Evolutionary conservation across 2,113 vertebrate species (phyloP), one percentile per base, ranked within the genome.

Genomic region (Gymnobelideus leadbeateri): DNA sequence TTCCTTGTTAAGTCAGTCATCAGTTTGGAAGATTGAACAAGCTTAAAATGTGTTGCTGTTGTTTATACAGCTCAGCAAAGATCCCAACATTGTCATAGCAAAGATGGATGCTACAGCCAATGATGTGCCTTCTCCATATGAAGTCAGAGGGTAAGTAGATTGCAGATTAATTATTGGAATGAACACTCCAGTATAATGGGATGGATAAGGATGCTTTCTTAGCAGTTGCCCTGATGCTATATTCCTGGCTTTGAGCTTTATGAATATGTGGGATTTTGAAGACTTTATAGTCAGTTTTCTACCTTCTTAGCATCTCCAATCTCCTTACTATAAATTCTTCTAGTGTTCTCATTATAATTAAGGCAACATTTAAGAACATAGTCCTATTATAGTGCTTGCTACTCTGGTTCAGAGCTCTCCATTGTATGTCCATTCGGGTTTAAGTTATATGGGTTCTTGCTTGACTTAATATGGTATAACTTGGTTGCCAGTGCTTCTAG

Each of bases 91-190:
- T 3, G 50, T 99, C 95, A 99, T 99, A 96, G 99, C 99, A 97
- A 99, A 99, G 98, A 99, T 99, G 99, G 99, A 99, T 3, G 99
- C 99, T 92, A 99, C 99, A 96, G 99, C 99, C 97, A 99, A 99
- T 89, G 99, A 99, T 94, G 99, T 99, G 97, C 99, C 99, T 97
- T 99, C 99, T 95, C 99, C 99, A 0, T 99, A 99, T 96, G 99
- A 99, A 99, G 99, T 99, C 98, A 99, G 99, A 98, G 99, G 99
- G 99, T 99, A 98, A 98, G 99, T 91, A 57, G 14, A 92, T 94
- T 52, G 92, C 93, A 95, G 90, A 52, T 89, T 94, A 93, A 92
- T 50, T 43, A 84, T 84, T 84, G n/a, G 68, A 84, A 43, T 84
- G 84, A 90, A 61, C 25, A 43, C 21, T 89, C 43, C 2, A 77